Conservation (phyloP, 2,113 vertebrate species). For the Psittacus erithacus region DNA sequence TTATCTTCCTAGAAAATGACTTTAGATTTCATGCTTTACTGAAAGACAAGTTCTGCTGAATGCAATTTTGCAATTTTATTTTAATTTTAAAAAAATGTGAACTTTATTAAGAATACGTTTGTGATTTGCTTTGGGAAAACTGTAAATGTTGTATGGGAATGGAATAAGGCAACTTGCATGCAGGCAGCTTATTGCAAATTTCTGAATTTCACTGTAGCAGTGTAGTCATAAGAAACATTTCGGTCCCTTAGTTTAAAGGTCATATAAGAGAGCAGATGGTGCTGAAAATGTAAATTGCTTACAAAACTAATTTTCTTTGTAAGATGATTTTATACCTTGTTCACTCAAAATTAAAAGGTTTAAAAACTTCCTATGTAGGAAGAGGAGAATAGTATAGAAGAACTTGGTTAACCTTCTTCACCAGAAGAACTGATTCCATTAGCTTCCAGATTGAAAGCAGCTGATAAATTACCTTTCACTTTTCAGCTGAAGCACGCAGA, state of each 20-base stretch:
- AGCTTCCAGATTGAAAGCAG: not conserved
- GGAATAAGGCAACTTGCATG: not conserved
- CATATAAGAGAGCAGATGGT: not conserved
- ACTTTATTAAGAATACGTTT: not conserved
- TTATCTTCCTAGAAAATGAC: not conserved
- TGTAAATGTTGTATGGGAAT: not conserved
- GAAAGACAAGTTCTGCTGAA: not conserved
- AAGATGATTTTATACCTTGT: not conserved
- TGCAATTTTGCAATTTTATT: not conserved
- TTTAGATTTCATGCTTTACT: not conserved
- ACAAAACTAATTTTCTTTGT: not conserved
- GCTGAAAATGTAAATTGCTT: conserved; percentile 11
- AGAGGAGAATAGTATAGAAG: not conserved
- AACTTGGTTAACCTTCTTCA: not conserved
- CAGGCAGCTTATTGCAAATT: not conserved
- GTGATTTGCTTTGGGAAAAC: not conserved
- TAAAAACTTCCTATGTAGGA: not conserved
- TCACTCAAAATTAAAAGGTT: not conserved
- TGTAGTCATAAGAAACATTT: not conserved
- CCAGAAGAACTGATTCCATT: not conserved
- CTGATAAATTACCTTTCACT: conserved; percentile 23
- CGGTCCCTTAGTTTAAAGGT: not conserved
- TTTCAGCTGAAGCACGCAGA: conserved; percentile 30
- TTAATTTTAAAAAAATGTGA: not conserved
- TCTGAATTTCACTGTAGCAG: not conserved